Percentiles rank a stretch among this genome's conserved stretches.
Conservation (phyloP, 1,140 invertebrate species). For the Diorhabda sublineata region DNA sequence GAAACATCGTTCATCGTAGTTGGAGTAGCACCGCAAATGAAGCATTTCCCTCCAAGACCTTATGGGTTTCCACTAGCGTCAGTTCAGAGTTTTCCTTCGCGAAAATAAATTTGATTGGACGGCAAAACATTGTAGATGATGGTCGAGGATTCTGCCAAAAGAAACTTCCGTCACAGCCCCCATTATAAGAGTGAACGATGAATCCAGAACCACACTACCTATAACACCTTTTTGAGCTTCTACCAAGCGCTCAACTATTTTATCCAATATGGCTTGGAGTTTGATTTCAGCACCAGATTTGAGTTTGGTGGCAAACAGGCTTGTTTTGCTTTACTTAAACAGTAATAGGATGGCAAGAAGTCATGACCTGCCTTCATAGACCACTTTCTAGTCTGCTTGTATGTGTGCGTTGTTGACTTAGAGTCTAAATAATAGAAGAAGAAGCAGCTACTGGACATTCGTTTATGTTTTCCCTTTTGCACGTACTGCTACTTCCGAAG, state of each 20-base stretch:
- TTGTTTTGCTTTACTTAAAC: conserved; percentile 19
- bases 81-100: conserved; percentile 14
- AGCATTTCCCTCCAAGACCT: conserved; percentile 19
- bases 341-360: conserved; percentile 12
- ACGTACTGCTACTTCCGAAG: too few relatives aligned
- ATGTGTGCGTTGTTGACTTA: conserved; percentile 24
- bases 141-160: conserved; percentile 22
- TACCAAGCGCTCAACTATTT: conserved; percentile 25
- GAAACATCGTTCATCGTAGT: conserved; percentile 31
- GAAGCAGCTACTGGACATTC: not conserved
- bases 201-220: not conserved
- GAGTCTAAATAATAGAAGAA: conserved; percentile 23
- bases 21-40: conserved; percentile 33
- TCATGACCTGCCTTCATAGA: conserved; percentile 8
- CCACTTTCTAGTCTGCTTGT: conserved; percentile 22
- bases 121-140: conserved; percentile 21
- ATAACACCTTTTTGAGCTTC: conserved; percentile 41
- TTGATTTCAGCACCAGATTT: conserved; percentile 26
- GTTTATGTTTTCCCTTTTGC: too few relatives aligned
- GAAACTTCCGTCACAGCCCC: conserved; percentile 11
- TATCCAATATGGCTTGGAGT: conserved; percentile 29
- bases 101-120: conserved; percentile 24
- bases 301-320: conserved; percentile 23
- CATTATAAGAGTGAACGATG: conserved; percentile 1
- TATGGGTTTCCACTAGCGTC: not conserved